A percentile compares a stretch with the other conserved stretches of the same genome.
phyloP scores from a whole-genome alignment of 2,797 vertebrate genomes.

The Sebastolobus altivelis region DNA sequence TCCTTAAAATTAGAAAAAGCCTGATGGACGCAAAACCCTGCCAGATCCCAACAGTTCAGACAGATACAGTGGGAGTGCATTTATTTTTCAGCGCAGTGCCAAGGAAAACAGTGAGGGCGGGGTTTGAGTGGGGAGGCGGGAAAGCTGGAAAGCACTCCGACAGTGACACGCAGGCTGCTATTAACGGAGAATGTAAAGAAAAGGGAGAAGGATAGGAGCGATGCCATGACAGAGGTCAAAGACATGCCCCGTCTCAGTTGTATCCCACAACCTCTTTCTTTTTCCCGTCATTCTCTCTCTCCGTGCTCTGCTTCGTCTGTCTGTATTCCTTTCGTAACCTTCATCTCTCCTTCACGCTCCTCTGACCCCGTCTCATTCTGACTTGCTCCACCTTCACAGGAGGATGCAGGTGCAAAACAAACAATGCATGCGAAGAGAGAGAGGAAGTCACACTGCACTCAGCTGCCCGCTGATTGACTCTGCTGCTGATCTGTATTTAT shows the following conservation, averaged over 20 bases:
- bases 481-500: slow-evolving; percentile 25
- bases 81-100: slow-evolving; percentile 71
- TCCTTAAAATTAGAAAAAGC: slow-evolving; percentile 66
- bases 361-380: slow-evolving; percentile 42
- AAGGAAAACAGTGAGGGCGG: slow-evolving; percentile 50
- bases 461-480: not conserved
- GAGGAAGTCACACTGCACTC: not conserved
- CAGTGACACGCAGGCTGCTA: slow-evolving; percentile 41
- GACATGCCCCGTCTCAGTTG: slow-evolving; percentile 4
- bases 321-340: slow-evolving; percentile 48
- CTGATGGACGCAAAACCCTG: slow-evolving; percentile 64
- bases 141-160: slow-evolving; percentile 69
- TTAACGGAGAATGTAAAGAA: slow-evolving; percentile 51
- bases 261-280: slow-evolving; percentile 5
- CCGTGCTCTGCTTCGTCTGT: slow-evolving; percentile 4
- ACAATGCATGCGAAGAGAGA: slow-evolving; percentile 3
- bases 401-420: slow-evolving; percentile 42
- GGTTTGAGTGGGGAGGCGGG: slow-evolving; percentile 51
- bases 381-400: slow-evolving; percentile 35
- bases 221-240: slow-evolving; percentile 54
- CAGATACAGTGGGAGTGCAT: slow-evolving; percentile 66
- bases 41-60: slow-evolving; percentile 58
- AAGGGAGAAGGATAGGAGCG: not conserved
- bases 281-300: not conserved
- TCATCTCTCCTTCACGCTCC: slow-evolving; percentile 64